A percentile compares a stretch with the other conserved stretches of the same genome.
Evolutionary conservation across 2,888 invertebrate species (phyloP).

Genomic region (Nesidiocoris tenuis): DNA sequence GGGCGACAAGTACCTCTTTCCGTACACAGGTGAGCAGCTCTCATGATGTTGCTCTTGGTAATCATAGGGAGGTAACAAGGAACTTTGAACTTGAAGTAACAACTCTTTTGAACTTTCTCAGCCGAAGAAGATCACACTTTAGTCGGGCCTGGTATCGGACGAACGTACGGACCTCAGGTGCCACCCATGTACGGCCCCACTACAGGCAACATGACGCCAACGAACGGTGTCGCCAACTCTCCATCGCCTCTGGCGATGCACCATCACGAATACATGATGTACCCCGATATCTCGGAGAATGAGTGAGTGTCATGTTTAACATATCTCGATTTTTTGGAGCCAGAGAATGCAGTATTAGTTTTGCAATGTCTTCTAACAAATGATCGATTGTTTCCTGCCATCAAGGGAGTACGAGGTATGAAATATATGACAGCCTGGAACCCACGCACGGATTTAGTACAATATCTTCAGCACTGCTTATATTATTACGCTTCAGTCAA

Average conservation of each 20-base stretch:
- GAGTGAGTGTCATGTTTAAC: conserved; percentile 50
- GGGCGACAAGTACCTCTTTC: conserved; percentile 79
- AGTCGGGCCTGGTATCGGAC: conserved; percentile 6
- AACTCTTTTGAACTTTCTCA: too few relatives aligned
- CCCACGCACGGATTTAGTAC: too few relatives aligned
- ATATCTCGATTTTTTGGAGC: background rate
- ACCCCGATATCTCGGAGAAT: conserved; percentile 51
- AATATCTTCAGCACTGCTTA: too few relatives aligned
- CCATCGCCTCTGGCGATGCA: conserved; percentile 50
- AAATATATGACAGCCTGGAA: too few relatives aligned
- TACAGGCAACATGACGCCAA: conserved; percentile 12
- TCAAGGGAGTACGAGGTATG: conserved; percentile 47
- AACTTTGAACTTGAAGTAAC: too few relatives aligned
- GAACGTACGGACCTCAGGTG: conserved; percentile 16
- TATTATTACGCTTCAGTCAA: too few relatives aligned
- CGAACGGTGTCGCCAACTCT: conserved; percentile 45
- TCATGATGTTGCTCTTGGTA: too few relatives aligned
- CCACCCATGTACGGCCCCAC: conserved; percentile 3
- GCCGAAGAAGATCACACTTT: conserved; percentile 74
- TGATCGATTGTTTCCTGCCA: conserved; percentile 10
- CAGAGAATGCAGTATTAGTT: too few relatives aligned
- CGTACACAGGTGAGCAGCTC: conserved; percentile 69
- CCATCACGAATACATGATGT: conserved; percentile 48
- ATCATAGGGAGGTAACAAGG: too few relatives aligned
- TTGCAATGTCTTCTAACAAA: background rate